phyloP scores from a whole-genome alignment of 37 sponge, comb jelly and placozoan species.

The Theonella swinhoei region DNA sequence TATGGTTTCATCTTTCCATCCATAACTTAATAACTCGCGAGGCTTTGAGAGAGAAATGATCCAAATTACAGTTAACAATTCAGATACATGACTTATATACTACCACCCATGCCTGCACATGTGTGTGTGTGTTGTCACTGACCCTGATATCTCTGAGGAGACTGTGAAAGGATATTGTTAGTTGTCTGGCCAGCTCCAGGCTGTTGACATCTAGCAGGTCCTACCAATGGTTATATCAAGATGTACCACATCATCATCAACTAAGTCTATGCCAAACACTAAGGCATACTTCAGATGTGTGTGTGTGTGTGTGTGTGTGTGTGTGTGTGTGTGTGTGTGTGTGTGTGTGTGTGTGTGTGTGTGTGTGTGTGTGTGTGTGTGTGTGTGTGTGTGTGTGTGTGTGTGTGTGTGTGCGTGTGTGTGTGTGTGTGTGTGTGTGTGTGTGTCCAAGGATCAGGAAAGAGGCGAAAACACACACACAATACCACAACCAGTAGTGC shows the following conservation, averaged over 20 bases:
- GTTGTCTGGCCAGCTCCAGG: conserved; percentile 73
- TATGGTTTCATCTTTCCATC: conserved; percentile 12
- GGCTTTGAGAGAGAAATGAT: conserved; percentile 6
- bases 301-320: too few species aligned
- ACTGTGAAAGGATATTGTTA: conserved; percentile 34
- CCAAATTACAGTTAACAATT: too few species aligned
- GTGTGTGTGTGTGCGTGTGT: too few species aligned
- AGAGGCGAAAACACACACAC: neutral
- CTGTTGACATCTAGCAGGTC: conserved; percentile 68
- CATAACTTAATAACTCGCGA: conserved; percentile 24
- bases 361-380: too few species aligned
- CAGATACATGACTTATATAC: too few species aligned
- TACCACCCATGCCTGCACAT: too few species aligned
- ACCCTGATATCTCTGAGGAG: conserved; percentile 58
- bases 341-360: too few species aligned
- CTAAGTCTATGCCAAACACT: too few species aligned
- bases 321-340: neutral
- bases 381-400: too few species aligned
- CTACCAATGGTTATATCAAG: neutral
- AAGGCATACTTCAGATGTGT: too few species aligned
- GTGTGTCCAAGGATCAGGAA: neutral
- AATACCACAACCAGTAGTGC: neutral
- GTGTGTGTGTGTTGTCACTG: conserved; percentile 10
- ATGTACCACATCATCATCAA: too few species aligned
- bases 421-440: neutral